Conservation (phyloP, 2,888 invertebrate species). For the Rhingia rostrata region DNA sequence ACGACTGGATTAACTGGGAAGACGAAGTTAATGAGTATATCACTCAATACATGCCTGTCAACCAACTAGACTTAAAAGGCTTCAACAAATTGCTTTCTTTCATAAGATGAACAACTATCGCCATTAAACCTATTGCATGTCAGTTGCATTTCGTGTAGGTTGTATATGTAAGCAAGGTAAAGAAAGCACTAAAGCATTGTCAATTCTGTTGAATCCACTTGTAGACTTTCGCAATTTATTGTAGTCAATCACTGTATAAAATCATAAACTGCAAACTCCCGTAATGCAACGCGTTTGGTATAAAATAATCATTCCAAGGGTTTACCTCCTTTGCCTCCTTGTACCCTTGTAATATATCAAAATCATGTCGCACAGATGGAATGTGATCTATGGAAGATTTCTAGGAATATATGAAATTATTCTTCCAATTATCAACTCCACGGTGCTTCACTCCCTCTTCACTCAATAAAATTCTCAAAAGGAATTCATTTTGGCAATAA, state of each 20-base stretch:
- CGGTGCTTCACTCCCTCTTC: conserved; percentile 34
- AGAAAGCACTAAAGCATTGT: conserved; percentile 19
- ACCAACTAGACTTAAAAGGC: too few relatives aligned
- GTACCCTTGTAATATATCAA: conserved; percentile 46
- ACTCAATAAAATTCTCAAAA: conserved; percentile 52
- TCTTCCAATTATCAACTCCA: conserved; percentile 62
- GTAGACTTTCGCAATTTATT: conserved; percentile 47
- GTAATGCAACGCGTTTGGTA: background rate
- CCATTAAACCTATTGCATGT: too few relatives aligned
- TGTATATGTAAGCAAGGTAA: too few relatives aligned
- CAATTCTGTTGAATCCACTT: conserved; percentile 54
- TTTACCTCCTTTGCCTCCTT: conserved; percentile 19
- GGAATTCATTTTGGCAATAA: conserved; percentile 54
- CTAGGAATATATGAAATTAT: conserved; percentile 24
- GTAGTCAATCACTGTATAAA: conserved; percentile 63
- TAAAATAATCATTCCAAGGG: background rate
- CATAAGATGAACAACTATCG: too few relatives aligned
- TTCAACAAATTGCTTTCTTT: too few relatives aligned
- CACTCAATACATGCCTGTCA: too few relatives aligned
- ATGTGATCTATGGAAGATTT: background rate
- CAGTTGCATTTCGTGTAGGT: too few relatives aligned
- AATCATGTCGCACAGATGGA: conserved; percentile 23
- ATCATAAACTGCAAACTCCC: conserved; percentile 3
- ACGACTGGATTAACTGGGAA: too few relatives aligned
- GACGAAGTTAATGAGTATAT: too few relatives aligned